Base-by-base conservation (phyloP, 2,888 invertebrate genomes). In the Leucozona laternaria region DNA sequence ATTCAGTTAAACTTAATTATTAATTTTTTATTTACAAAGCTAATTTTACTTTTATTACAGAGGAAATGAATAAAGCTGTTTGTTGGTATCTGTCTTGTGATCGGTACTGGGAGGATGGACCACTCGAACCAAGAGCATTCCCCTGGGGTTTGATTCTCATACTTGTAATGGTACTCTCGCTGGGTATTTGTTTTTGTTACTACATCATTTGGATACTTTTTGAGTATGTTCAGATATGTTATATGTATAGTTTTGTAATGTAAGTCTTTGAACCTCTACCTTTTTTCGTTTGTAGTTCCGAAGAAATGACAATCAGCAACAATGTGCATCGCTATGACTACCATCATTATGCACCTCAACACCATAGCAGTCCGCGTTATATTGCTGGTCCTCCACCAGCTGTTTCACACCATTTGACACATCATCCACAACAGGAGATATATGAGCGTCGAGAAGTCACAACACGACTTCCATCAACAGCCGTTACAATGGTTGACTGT, bases 11-110 rank as follows among this genome's bases (percentile, higher is more conserved):
- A 25, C 10, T 1, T 1, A 17, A 50, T 7, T 20, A 13, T 7
- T 28, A 10, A 60, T 71, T 6, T 31, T 8, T 31, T 31, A 31
- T 28, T 28, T 31, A 37, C 37, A 37, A 11, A 11, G 4, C 37
- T 40, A 40, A 4, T 40, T 11, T 40, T 11, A 15, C 15, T 15
- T 40, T 40, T 15, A 22, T 89, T 89, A 7, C 92, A 97, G 97
- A 97, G 91, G 97, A 97, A 92, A 94, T 98, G 93, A 97, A 97
- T 92, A 95, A 96, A 90, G 96, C 96, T 3, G 96, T 98, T 55
- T 98, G 98, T 92, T 97, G 97, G 96, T 98, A 97, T 93, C 93
- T 98, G 90, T 97, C 97, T 88, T 98, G 98, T 91, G 97, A 97
- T 91, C 95, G 96, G 87, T 98, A 97, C 92, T 98, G 97, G 97